Base-by-base conservation (phyloP, 2,888 invertebrate genomes). In the Villa cingulata region DNA sequence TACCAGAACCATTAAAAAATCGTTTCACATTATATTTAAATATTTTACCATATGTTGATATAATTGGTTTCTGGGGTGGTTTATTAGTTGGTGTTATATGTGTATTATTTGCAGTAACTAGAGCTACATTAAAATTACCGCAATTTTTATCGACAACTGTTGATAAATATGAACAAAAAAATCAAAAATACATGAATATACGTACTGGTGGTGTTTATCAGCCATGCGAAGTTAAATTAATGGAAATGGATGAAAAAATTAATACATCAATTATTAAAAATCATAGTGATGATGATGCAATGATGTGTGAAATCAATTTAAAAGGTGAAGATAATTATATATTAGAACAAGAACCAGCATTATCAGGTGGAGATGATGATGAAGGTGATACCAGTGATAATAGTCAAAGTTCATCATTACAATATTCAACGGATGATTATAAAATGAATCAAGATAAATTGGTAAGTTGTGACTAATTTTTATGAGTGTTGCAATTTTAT, bases 11-110 rank as follows among this genome's bases (percentile, higher is more conserved):
- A 1, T 63, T 88, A 56, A 72, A 74, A 48, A 69, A 73, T 27
- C 77, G 79, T 20, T 87, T 87, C 68, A 73, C 75, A 52, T 64
- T 88, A 14, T 87, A 88, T 62, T 66, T 88, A 5, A 82, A 83
- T 60, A 72, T 83, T 6, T 62, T 85, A 4, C 87, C 88, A 1
- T 57, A 75, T 0, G 71, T 78, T 0, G 80, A 83, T 61, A 68
- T 58, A 0, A 38, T 66, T 23, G 61, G 62, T 5, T 65, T 68
- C 52, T 70, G 68, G 66, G 59, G 56, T 34, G 60, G 62, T 3
- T 53, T 66, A 3, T 4, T 58, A 1, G 19, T 60, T 43, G 69
- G 69, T 29, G 48, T 63, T 12, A 49, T 55, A 12, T 54, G 64
- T 23, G 52, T 70, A 5, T 53, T 61, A 3, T 62, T 63, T 50